phyloP scores from a whole-genome alignment of 1,140 invertebrate genomes.

The Nomia melanderi region DNA sequence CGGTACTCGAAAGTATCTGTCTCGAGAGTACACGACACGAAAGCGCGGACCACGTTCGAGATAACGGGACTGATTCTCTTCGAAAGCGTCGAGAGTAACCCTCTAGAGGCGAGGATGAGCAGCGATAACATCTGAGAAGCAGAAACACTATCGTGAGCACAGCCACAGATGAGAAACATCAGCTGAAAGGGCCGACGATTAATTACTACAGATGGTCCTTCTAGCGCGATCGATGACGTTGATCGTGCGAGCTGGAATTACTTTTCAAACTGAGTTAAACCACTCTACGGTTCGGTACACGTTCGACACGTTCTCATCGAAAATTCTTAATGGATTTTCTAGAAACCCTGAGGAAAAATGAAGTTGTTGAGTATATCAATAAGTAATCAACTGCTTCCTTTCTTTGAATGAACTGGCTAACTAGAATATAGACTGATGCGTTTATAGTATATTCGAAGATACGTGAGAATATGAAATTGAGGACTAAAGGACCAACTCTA shows the following conservation, averaged over 20 bases:
- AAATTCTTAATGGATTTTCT: too few relatives aligned
- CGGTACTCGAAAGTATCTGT: background rate
- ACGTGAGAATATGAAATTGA: background rate
- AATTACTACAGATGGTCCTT: conserved; percentile 27
- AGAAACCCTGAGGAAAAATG: too few relatives aligned
- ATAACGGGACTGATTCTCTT: conserved; percentile 27
- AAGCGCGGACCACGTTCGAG: background rate
- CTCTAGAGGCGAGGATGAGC: conserved; percentile 12
- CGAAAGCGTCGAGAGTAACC: conserved; percentile 8
- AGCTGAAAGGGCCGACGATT: conserved; percentile 18
- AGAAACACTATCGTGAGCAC: conserved; percentile 40
- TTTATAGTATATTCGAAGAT: too few relatives aligned
- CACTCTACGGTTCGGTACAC: background rate
- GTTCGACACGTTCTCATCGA: background rate
- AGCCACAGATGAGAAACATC: conserved; percentile 45
- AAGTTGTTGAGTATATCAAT: too few relatives aligned
- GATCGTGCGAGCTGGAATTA: background rate
- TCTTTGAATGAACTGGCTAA: too few relatives aligned
- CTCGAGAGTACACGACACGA: background rate
- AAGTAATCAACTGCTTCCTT: too few relatives aligned
- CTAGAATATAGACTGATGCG: too few relatives aligned
- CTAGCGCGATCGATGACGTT: background rate
- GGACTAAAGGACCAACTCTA: too few relatives aligned
- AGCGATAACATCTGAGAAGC: conserved; percentile 41
- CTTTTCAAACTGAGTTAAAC: background rate